Conservation (phyloP, 2,797 vertebrate species). For the Liparis tanakae region DNA sequence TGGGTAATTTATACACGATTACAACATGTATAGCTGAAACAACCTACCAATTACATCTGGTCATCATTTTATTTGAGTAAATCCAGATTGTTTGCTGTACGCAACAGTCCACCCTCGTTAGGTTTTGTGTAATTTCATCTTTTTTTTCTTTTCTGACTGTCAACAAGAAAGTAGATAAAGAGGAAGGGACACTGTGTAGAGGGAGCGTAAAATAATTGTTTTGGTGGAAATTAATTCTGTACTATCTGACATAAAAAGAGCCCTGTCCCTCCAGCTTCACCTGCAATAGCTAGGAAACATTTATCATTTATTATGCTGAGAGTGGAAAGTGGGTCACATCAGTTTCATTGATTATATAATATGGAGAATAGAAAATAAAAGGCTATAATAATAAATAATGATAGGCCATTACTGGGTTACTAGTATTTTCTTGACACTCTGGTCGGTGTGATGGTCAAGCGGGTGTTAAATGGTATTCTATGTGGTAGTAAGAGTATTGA, state of each 20-base stretch:
- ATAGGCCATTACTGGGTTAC: not conserved
- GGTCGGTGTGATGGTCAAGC: not conserved
- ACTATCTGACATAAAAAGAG: not conserved
- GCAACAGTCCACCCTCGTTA: not conserved
- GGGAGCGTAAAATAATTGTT: not conserved
- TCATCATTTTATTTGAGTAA: not conserved
- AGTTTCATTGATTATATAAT: not conserved
- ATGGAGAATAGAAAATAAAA: not conserved
- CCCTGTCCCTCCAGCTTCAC: not conserved
- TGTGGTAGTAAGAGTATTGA: not conserved
- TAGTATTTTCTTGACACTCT: not conserved
- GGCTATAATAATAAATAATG: not conserved
- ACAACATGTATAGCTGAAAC: not conserved
- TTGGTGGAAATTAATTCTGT: not conserved
- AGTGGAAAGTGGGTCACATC: not conserved
- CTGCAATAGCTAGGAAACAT: not conserved
- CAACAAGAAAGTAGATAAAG: not conserved
- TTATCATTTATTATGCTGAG: not conserved
- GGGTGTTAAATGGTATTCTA: not conserved
- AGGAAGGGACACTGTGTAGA: not conserved
- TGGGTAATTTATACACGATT: not conserved
- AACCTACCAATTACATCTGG: not conserved
- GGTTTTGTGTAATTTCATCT: not conserved
- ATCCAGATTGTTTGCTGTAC: not conserved
- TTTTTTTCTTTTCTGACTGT: not conserved